Base-by-base conservation (phyloP, 2,113 vertebrate genomes). In the Brachionichthys hirsutus region DNA sequence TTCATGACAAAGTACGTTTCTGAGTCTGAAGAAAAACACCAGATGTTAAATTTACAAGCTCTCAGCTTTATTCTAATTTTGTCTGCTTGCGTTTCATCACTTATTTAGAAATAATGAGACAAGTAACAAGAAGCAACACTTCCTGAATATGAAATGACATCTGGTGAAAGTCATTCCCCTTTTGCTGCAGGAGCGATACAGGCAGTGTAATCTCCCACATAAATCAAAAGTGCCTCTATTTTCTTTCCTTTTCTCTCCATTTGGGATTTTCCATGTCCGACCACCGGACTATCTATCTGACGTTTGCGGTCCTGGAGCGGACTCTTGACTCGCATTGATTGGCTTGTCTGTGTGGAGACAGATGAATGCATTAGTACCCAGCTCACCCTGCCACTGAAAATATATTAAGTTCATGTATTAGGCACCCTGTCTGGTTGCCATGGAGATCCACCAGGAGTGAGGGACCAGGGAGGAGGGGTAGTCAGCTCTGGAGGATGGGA, bases 391-490 rank as follows among this genome's bases (percentile, higher is more conserved):
- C 87, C 88, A 90, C 88, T 90, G 88, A 85, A 91, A 91, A 92
- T 89, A 92, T 92, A 92, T 92, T 92, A 91, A 90, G 89, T 90
- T 92, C 81, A 75, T 86, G 82, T 90, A 89, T 91, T 90, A 90
- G 91, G 86, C 88, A 88, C 89, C 90, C 89, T 88, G 90, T 92
- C 92, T 92, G 85, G 92, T 92, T 92, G 82, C 90, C 87, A 92
- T 91, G 89, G 90, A 62, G 77, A 92, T 88, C 67, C 84, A 82
- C 78, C 24, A 62, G 83, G 78, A 84, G 81, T 67, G 76, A 75
- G 80, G 81, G 78, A 82, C 77, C 57, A 48, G 68, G 71, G 71
- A 68, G 66, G 57, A 59, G 38, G 54, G 66, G 42, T 22, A 20
- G 35, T 20, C 47, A 55, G 63, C 18, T 46, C 64, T 59, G 60